A percentile compares a stretch with the other conserved stretches of the same genome.
Conservation (phyloP, 2,797 vertebrate species). For the Rhinichthys osculus region DNA sequence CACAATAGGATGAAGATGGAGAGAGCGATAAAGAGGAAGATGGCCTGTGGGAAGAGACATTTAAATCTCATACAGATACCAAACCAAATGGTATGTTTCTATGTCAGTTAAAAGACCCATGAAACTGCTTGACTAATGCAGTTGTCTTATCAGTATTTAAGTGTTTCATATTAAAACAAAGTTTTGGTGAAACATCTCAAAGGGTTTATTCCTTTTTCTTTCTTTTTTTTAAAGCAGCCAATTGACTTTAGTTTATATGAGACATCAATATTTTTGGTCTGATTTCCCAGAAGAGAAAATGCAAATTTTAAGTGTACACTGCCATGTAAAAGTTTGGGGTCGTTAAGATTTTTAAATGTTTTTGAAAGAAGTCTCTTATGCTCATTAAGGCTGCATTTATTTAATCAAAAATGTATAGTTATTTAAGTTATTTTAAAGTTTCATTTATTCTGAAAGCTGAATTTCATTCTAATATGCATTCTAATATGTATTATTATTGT, state of each 20-base stretch:
- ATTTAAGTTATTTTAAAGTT: not conserved
- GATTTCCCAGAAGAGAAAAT: not conserved
- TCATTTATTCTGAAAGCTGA: not conserved
- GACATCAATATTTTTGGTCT: not conserved
- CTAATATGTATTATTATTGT: not conserved
- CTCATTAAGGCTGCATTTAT: not conserved
- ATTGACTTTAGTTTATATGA: not conserved
- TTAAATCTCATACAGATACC: conserved; percentile 90
- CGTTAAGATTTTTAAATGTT: not conserved
- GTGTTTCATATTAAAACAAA: not conserved
- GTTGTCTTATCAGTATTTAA: not conserved
- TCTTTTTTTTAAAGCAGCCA: not conserved
- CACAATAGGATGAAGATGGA: conserved; percentile 60
- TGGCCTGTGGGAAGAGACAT: conserved; percentile 92
- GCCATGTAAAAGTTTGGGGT: not conserved
- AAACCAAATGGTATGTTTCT: conserved; percentile 85
- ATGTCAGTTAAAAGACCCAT: not conserved
- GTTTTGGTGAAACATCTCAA: not conserved
- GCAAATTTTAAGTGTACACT: not conserved
- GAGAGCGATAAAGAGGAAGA: conserved; percentile 80
- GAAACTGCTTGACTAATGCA: not conserved
- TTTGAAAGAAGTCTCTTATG: not conserved
- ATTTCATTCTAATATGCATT: not conserved
- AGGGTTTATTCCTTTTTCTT: not conserved
- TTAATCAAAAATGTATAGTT: not conserved